Evolutionary conservation across 2,113 vertebrate species (phyloP), one percentile per base, ranked within the genome.

Genomic region (Danionella cerebrum): DNA sequence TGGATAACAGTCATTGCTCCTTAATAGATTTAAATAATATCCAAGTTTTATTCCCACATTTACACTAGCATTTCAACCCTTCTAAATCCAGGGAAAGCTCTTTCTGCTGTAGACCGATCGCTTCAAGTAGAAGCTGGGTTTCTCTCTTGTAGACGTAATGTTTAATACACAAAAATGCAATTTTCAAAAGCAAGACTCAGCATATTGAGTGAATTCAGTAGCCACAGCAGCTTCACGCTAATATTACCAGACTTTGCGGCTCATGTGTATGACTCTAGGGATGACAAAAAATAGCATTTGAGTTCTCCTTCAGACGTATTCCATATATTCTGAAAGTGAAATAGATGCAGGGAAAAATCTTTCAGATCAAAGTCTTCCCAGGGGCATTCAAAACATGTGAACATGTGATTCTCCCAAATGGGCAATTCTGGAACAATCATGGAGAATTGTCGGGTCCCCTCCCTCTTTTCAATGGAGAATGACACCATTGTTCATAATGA

Each of bases 371-470:
- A 71, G 70, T 72, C 70, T 60, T 79, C 77, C 72, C 80, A n/a
- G 66, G 24, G 64, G 81, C 76, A 82, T 76, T 77, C 51, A 55
- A 80, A 73, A 74, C 81, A 84, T 81, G 11, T 22, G 27, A 73
- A 84, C 69, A 69, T 74, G 69, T 71, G 79, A 84, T 78, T 53
- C 41, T 33, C 74, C 77, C 77, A 78, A 80, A 74, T 53, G 78
- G 65, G 69, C 76, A 82, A 82, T 88, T 84, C 83, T 65, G 77
- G 79, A 84, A 83, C 83, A 86, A 88, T 86, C 83, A 82, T 71
- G 63, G 63, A 16, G 70, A 81, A 84, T 77, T 82, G 82, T 83
- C 51, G 27, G 74, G 77, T 52, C 63, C 72, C 71, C 79, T 51
- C 72, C 58, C 73, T 62, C 72, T 53, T 36, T 65, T 73, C 67